Base-by-base conservation (phyloP, 2,113 vertebrate species). In the Campylomormyrus tamandua region DNA sequence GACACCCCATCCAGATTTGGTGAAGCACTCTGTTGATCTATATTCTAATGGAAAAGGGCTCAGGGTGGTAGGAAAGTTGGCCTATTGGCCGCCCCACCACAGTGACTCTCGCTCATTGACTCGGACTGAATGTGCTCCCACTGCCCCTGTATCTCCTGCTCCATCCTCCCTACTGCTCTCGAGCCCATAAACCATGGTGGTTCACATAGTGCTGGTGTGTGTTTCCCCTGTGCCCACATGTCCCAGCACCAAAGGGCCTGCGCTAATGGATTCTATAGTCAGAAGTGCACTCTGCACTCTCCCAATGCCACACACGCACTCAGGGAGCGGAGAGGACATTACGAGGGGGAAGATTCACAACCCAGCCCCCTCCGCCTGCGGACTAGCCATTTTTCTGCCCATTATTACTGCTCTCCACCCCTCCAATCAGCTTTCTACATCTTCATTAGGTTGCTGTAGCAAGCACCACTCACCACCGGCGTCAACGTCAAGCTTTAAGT, bases 371-470 rank as follows among this genome's bases (percentile, higher is more conserved):
- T 56, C 53, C 24, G 45, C 66, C 66, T 80, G 66, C 42, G 19
- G 21, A 70, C 5, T 17, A 53, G 35, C 39, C 74, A 46, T 83
- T 83, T 53, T 13, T 89, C 49, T 45, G 46, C 10, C 53, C 10
- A 24, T 87, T 88, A 50, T 35, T 83, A 4, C 35, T 11, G 9
- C 27, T 83, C 52, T 83, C 11, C 13, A 27, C 42, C 39, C 39
- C 74, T 89, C 88, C 15, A 13, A 89, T 88, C 62, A n/a, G 45
- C 35, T 70, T 74, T 74, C n/a, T 88, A 35, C 42, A 19, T 70
- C 87, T 88, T 88, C 58, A 74, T 88, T 74, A 70, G 45, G 13
- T 13, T n/a, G 17, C 56, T 48, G 19, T 53, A n/a, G 2, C 19
- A 62, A 42, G 21, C 58, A 24, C 62, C 42, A 74, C 35, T 74